These are phyloP conservation scores for Cairina moschata DNA, from an alignment of 2,113 vertebrate genomes.

Conservation along the genomic window DNA sequence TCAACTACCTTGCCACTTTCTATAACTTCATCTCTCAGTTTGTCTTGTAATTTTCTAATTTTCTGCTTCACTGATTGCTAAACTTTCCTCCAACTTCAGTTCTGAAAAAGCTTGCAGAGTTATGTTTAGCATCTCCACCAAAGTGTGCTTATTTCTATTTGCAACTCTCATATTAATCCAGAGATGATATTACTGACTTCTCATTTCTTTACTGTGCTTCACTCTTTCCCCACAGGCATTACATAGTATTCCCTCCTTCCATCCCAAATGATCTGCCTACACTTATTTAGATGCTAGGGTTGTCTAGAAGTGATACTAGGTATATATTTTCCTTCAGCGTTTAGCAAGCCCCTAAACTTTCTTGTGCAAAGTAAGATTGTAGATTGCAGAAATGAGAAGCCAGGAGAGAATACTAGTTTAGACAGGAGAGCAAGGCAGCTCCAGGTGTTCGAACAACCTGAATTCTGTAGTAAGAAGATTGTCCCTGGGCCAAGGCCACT, in stretches of 20 bases:
- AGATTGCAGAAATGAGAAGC: constrained; percentile 56
- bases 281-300: constrained; percentile 18
- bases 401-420: constrained; percentile 70
- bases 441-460: constrained; percentile 67
- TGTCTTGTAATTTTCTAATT: constrained; percentile 67
- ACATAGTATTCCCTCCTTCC: background rate
- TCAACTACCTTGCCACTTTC: background rate
- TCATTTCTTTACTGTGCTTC: constrained; percentile 38
- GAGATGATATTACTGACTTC: constrained; percentile 18
- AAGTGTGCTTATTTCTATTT: constrained; percentile 40
- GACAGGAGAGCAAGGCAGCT: constrained; percentile 64
- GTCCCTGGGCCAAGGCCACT: constrained; percentile 56
- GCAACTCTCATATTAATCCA: constrained; percentile 60
- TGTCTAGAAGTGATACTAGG: background rate
- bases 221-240: constrained; percentile 7
- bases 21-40: constrained; percentile 38
- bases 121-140: constrained; percentile 43
- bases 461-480: constrained; percentile 59
- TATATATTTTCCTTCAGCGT: constrained; percentile 58
- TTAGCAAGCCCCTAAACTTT: constrained; percentile 62
- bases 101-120: constrained; percentile 59
- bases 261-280: background rate
- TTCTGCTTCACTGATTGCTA: constrained; percentile 63
- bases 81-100: background rate
- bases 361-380: background rate